Percentiles rank a stretch among this genome's conserved stretches.
Conservation (phyloP, 1,140 invertebrate genomes). For the Euwallacea similis region DNA sequence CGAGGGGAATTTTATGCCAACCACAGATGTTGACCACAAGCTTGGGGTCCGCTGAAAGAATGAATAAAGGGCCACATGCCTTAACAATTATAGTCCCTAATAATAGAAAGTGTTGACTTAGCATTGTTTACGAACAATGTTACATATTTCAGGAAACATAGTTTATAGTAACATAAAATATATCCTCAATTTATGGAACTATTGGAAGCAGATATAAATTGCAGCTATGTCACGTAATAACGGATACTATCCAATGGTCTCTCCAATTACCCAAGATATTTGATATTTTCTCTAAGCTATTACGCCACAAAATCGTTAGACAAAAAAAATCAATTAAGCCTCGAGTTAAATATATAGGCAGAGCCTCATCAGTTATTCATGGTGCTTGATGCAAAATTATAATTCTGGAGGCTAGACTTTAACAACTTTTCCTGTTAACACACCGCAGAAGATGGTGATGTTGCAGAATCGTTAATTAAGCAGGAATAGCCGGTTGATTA, state of each 20-base stretch:
- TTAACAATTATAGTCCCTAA: not conserved
- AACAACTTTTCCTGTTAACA: constrained; percentile 8
- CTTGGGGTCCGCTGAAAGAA: not conserved
- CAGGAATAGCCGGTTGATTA: constrained; percentile 7
- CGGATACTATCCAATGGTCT: not conserved
- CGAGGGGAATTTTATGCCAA: not conserved
- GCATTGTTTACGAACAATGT: not conserved
- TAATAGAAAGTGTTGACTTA: not conserved
- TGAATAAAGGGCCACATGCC: too few species aligned
- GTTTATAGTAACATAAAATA: not conserved
- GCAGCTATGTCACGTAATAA: not conserved
- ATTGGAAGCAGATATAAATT: constrained; percentile 2
- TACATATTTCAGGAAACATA: not conserved
- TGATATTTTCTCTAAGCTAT: not conserved
- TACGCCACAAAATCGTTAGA: not conserved
- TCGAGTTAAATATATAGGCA: not conserved
- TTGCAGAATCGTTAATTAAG: constrained; percentile 17
- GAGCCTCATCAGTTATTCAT: not conserved
- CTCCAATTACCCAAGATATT: not conserved
- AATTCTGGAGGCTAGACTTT: not conserved
- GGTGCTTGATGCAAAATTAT: not conserved
- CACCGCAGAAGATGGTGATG: constrained; percentile 8
- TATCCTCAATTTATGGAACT: constrained; percentile 5
- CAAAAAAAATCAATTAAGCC: not conserved
- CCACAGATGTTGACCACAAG: not conserved